Conservation (phyloP, 2,888 invertebrate species). For the Drosophila paramelanica region DNA sequence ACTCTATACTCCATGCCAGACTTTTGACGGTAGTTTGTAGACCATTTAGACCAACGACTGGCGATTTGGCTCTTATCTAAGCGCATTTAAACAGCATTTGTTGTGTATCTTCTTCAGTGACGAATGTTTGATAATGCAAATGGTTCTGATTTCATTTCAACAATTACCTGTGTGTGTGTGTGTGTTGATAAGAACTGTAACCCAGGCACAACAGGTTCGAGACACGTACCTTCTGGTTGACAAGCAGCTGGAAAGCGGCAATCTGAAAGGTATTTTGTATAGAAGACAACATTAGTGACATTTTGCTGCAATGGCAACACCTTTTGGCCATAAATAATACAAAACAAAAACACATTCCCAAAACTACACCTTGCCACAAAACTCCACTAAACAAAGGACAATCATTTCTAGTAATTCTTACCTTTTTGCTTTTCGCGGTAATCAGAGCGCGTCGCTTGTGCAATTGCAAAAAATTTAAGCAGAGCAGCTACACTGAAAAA, state of each 20-base stretch:
- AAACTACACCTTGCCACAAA: slow-evolving; percentile 51
- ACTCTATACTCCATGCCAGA: slow-evolving; percentile 8
- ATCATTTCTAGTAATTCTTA: slow-evolving; percentile 33
- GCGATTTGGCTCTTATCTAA: slow-evolving; percentile 29
- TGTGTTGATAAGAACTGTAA: slow-evolving; percentile 34
- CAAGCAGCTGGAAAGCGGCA: slow-evolving; percentile 17
- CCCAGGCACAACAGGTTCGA: slow-evolving; percentile 28
- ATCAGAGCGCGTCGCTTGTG: slow-evolving; percentile 71
- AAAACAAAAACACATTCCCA: slow-evolving; percentile 45
- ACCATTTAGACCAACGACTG: slow-evolving; percentile 15
- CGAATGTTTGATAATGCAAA: slow-evolving; percentile 38
- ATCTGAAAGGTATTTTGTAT: slow-evolving; percentile 1
- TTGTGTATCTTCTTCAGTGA: slow-evolving; percentile 8
- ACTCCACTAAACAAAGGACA: slow-evolving; percentile 39
- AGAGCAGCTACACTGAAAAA: slow-evolving; percentile 30
- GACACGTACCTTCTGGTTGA: slow-evolving; percentile 28
- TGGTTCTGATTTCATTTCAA: slow-evolving; percentile 21
- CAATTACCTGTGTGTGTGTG: slow-evolving; percentile 37
- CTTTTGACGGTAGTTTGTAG: slow-evolving; percentile 38
- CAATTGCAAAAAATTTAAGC: slow-evolving; percentile 64
- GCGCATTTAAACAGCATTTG: slow-evolving; percentile 9
- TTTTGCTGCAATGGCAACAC: slow-evolving; percentile 55
- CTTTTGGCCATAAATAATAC: slow-evolving; percentile 65
- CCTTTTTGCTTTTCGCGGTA: slow-evolving; percentile 36
- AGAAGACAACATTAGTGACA: slow-evolving; percentile 28